These are phyloP conservation scores for Dermochelys coriacea DNA, from an alignment of 2,797 vertebrate genomes.

Conservation along the genomic window DNA sequence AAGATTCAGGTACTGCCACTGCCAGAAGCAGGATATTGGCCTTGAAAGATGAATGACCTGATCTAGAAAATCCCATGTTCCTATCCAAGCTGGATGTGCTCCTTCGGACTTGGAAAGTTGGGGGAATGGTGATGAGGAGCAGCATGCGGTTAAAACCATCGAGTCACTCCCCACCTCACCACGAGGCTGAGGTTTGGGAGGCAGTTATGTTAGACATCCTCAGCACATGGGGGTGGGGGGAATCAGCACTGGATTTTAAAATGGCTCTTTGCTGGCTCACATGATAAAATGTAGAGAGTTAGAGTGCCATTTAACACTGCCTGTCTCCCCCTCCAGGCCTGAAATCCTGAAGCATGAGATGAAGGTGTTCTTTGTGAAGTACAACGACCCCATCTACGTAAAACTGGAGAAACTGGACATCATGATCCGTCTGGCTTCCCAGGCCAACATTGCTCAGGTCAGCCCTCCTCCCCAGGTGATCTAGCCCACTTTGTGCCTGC, in stretches of 20 bases:
- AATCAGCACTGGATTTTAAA: not conserved
- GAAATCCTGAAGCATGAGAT: conserved; percentile 99
- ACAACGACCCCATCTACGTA: conserved; percentile 98
- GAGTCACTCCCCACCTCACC: not conserved
- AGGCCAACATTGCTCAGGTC: conserved; percentile 98
- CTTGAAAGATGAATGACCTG: not conserved
- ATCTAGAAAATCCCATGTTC: not conserved
- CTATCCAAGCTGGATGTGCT: not conserved
- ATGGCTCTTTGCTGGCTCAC: not conserved
- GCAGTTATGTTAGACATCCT: no score
- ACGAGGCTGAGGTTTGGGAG: not conserved
- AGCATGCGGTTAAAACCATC: no score
- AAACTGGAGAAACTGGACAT: conserved; percentile 99
- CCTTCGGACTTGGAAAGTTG: not conserved
- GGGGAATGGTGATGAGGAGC: not conserved
- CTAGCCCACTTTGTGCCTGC: not conserved
- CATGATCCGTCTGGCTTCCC: conserved; percentile 98
- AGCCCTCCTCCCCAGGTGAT: not conserved
- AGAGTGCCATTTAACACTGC: not conserved
- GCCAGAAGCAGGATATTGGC: not conserved
- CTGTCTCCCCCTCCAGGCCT: conserved; percentile 81
- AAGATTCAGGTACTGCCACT: not conserved
- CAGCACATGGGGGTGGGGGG: not conserved
- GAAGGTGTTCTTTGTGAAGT: conserved; percentile 99
- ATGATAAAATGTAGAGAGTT: not conserved